Evolutionary conservation across 2,888 invertebrate genomes (phyloP), one percentile per base, ranked within the genome.

Genomic region (Agrochola circellaris): DNA sequence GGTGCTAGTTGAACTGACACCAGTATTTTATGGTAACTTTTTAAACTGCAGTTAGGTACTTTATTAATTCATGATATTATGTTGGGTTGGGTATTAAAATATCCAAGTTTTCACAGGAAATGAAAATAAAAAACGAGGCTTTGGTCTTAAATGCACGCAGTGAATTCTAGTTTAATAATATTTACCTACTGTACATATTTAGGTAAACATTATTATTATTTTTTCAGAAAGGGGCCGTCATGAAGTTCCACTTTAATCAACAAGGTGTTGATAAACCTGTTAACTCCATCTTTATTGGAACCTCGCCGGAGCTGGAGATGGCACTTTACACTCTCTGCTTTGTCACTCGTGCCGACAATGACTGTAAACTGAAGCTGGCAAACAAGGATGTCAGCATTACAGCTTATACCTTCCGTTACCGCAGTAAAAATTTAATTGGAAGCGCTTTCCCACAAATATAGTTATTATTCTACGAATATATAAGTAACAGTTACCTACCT

Each of bases 251-350:
- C 83, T 97, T 98, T 82, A 97, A 97, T 74, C 98, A 98, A 93
- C 97, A 98, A 90, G 97, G 97, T 1, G 94, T 97, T 2, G 97
- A 98, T 83, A 99, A 99, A 91, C 98, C 98, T 0, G 98, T 98
- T 0, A 98, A 98, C 72, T 97, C 97, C 0, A 97, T 98, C 96
- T 98, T 99, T 89, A 96, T 99, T 81, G 99, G 99, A 42, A 98
- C 98, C 2, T 99, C 99, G 73, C 99, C 99, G 0, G 99, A 99
- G 94, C 96, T 99, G 84, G 99, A 99, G 94, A 97, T 99, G 95
- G 98, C 99, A 0, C 93, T 99, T 5, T 99, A 99, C 93, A 98
- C 99, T 0, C 97, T 99, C 8, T 99, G 99, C 92, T 99, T 98
- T 93, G 96, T 98, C 64, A 96, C 98, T 23, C 97, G 98, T 73